phyloP scores from a whole-genome alignment of 1,140 invertebrate genomes.

The Caenorhabditis inopinata region DNA sequence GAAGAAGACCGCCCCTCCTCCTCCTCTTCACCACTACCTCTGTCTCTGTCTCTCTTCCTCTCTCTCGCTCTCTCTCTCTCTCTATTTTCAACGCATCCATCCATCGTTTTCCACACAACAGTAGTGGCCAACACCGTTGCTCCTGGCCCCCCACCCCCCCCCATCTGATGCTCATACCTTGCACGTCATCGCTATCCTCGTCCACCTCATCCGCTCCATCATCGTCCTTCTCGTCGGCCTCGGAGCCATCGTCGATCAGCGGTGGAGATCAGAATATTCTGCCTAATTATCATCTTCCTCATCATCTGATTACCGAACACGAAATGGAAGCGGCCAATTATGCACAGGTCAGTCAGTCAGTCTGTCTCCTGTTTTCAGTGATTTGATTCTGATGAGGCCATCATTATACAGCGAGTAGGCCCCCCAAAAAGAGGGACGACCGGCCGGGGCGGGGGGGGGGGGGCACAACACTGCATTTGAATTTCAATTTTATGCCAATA shows the following conservation, averaged over 20 bases:
- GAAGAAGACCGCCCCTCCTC: background rate
- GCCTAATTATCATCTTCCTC: slow-evolving; percentile 11
- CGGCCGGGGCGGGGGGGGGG: background rate
- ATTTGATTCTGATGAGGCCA: slow-evolving; percentile 26
- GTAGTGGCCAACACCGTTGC: background rate
- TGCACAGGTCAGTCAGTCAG: background rate
- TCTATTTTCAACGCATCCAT: background rate
- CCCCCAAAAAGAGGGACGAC: background rate
- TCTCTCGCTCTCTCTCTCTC: background rate
- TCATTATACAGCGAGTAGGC: slow-evolving; percentile 30
- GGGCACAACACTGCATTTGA: slow-evolving; percentile 27
- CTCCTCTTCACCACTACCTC: background rate
- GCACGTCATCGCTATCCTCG: background rate
- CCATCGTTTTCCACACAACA: background rate
- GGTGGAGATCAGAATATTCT: background rate
- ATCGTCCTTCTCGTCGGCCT: background rate
- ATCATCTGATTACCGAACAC: slow-evolving; percentile 8
- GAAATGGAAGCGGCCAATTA: slow-evolving; percentile 18
- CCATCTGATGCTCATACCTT: slow-evolving; percentile 29
- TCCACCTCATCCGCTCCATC: background rate
- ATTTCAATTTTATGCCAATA: slow-evolving; percentile 35
- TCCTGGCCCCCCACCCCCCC: background rate
- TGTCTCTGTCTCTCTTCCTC: background rate
- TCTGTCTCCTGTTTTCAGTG: background rate
- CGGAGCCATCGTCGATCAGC: background rate